phyloP scores from a whole-genome alignment of 2,797 vertebrate genomes.

The Leucoraja ocellata region DNA sequence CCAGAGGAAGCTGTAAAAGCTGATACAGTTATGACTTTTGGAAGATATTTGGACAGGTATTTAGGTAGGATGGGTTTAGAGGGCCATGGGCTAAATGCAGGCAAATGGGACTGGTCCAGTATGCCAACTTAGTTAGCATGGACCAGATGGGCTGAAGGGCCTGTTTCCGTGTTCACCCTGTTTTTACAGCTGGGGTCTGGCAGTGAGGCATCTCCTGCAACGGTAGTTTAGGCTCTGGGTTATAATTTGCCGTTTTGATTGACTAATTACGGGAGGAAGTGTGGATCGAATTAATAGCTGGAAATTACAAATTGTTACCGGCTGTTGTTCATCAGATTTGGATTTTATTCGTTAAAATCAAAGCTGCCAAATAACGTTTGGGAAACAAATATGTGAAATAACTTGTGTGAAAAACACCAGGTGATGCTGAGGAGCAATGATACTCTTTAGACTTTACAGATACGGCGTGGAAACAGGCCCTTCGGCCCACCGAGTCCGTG shows the following conservation, averaged over 20 bases:
- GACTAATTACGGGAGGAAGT: neutral
- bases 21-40: too few species aligned
- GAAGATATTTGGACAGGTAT: too few species aligned
- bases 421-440: too few species aligned
- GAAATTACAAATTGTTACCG: neutral
- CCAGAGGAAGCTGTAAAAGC: too few species aligned
- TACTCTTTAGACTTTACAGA: neutral
- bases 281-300: neutral
- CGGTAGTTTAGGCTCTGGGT: neutral
- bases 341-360: neutral
- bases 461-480: too few species aligned
- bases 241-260: neutral
- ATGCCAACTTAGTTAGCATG: too few species aligned
- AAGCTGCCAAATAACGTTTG: neutral
- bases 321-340: neutral
- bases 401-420: neutral
- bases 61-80: too few species aligned
- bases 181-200: neutral
- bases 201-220: neutral
- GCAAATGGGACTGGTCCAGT: too few species aligned
- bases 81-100: too few species aligned
- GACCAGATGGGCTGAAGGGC: too few species aligned
- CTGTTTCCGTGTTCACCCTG: too few species aligned
- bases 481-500: too few species aligned
- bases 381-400: neutral